Evolutionary conservation across 2,113 vertebrate species (phyloP).

Genomic region (Chaenocephalus aceratus): DNA sequence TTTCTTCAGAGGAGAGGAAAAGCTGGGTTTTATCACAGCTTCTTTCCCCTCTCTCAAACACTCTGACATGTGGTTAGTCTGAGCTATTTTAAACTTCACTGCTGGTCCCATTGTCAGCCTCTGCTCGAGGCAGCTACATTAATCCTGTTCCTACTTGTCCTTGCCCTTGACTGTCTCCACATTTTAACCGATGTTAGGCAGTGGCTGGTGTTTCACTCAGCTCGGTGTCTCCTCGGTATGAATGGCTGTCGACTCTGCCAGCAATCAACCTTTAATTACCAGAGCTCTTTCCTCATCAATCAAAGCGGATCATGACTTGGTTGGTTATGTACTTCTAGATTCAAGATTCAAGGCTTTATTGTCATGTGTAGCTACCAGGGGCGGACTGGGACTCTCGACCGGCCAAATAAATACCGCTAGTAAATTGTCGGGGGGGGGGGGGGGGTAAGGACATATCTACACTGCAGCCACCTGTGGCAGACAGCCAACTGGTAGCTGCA

Average conservation of each 20-base stretch:
- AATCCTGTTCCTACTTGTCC: conserved; percentile 22
- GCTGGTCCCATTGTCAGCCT: neutral
- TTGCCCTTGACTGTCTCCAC: conserved; percentile 1
- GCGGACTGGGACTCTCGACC: no score
- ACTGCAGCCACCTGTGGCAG: no score
- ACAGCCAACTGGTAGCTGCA: no score
- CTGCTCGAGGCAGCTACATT: conserved; percentile 4
- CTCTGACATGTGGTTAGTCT: neutral
- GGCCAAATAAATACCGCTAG: no score
- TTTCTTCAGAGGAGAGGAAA: neutral
- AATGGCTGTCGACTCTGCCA: neutral
- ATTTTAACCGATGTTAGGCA: neutral
- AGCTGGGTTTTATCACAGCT: neutral
- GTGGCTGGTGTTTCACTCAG: neutral
- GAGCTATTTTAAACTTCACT: conserved; percentile 16
- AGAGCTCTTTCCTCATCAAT: neutral
- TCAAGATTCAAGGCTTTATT: no score
- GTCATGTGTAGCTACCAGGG: no score
- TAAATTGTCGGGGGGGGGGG: no score
- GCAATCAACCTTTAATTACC: neutral
- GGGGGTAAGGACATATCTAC: no score
- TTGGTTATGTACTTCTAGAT: neutral
- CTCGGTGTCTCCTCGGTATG: conserved; percentile 4
- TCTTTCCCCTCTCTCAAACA: neutral
- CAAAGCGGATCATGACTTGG: neutral